Base-by-base conservation (phyloP, 2,888 invertebrate species). In the Patella caerulea region DNA sequence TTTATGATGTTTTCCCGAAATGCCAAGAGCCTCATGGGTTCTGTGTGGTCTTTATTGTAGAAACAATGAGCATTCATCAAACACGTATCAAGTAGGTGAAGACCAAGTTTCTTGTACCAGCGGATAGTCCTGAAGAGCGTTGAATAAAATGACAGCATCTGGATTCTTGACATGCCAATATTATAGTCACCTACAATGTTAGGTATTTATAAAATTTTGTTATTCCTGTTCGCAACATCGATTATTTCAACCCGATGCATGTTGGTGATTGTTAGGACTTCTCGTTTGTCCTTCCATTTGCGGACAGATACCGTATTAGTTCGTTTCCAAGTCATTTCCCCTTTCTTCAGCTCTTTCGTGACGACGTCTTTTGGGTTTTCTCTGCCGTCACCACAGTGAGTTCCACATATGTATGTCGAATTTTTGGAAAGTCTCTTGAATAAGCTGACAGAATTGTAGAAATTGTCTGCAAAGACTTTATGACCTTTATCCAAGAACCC, bases 111-210 rank as follows among this genome's bases (percentile, higher is more conserved):
- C 72, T 79, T 79, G 45, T 79, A 79, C 74, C 79, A 79, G 17
- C 71, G 74, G 29, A 73, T 71, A n/a, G 54, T 80, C 54, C 79
- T 79, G 19, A 72, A 34, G 9, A 79, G 79, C 29, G 79, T 65
- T 55, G 59, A 76, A 70, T 81, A 81, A 72, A 79, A 81, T 11
- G 81, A 81, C 14, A 81, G 72, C 81, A 80, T 81, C 69, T 80
- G 81, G 59, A 81, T 77, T 56, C 76, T 71, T 55, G 72, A 77
- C 79, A 81, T 79, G 4, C 75, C 77, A 71, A 75, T 53, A 69
- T 81, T 80, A 74, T 81, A 80, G 54, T 80, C 77, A 14, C 72
- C 2, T 12, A 81, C 69, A 14, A 71, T 73, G 70, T 80, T 79
- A 29, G 77, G 77, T 45, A 80, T 81, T 19, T 29, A 5, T 2